phyloP scores from a whole-genome alignment of 2,888 invertebrate genomes.

The Muscina levida region DNA sequence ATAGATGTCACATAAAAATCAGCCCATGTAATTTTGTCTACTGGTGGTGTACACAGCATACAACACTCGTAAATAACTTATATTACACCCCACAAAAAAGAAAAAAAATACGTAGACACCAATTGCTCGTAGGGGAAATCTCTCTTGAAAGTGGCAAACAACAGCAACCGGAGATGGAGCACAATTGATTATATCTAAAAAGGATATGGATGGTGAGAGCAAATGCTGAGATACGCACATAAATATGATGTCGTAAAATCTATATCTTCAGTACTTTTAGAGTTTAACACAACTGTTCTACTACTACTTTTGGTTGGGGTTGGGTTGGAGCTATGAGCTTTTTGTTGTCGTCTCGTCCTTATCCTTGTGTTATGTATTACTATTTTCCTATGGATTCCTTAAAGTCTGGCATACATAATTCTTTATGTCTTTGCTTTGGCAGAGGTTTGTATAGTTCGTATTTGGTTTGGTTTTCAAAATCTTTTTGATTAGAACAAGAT shows the following conservation, averaged over 20 bases:
- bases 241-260: conserved; percentile 22
- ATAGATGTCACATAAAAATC: background rate
- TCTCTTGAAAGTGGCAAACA: background rate
- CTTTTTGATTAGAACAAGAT: conserved; percentile 16
- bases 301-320: too few species aligned
- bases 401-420: conserved; percentile 1
- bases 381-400: background rate
- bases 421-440: conserved; percentile 5
- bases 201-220: background rate
- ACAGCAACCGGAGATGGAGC: background rate
- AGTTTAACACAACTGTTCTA: background rate
- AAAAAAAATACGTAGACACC: background rate
- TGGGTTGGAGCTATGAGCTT: too few species aligned
- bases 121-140: background rate
- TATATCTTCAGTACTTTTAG: background rate
- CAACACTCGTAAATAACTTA: conserved; percentile 23
- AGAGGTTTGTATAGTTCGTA: background rate
- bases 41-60: background rate
- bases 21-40: conserved; percentile 5
- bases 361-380: background rate
- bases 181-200: too few species aligned
- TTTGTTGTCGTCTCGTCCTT: too few species aligned
- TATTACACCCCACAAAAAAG: conserved; percentile 10
- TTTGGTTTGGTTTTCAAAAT: background rate
- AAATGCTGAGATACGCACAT: conserved; percentile 3